Conservation (phyloP, 2,797 vertebrate genomes). For the Craterocephalus amniculus region DNA sequence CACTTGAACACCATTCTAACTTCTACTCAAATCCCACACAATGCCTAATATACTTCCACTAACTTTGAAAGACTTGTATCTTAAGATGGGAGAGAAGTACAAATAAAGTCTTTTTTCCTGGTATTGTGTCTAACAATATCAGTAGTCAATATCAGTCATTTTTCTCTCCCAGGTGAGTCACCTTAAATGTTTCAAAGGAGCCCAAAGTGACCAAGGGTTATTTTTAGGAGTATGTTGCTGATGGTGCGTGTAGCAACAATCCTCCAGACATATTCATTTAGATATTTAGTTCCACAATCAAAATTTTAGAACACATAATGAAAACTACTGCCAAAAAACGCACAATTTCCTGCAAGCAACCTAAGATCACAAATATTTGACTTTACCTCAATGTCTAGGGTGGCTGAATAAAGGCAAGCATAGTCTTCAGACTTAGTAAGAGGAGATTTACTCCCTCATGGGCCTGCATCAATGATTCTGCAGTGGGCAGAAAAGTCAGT, state of each 20-base stretch:
- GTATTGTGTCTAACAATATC: too few species aligned
- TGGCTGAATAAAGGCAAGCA: constrained; percentile 22
- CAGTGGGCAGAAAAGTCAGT: constrained; percentile 28
- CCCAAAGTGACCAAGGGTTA: too few species aligned
- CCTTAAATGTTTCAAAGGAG: too few species aligned
- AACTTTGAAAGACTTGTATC: too few species aligned
- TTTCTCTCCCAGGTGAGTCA: too few species aligned
- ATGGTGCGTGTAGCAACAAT: constrained; percentile 6
- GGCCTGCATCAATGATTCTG: constrained; percentile 26
- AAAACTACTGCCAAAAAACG: background rate
- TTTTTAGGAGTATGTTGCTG: too few species aligned
- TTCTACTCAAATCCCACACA: too few species aligned
- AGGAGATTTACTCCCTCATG: constrained; percentile 18
- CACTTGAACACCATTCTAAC: too few species aligned
- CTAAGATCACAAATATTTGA: constrained; percentile 20
- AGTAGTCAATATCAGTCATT: too few species aligned
- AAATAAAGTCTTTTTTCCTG: too few species aligned
- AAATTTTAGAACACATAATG: background rate
- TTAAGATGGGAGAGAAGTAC: too few species aligned
- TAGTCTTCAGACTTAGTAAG: constrained; percentile 21
- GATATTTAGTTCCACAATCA: background rate
- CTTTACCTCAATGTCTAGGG: constrained; percentile 10
- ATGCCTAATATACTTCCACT: too few species aligned
- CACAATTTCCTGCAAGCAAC: constrained; percentile 10
- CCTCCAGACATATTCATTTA: constrained; percentile 12